phyloP scores from a whole-genome alignment of 2,797 vertebrate species.

The Podargus strigoides region DNA sequence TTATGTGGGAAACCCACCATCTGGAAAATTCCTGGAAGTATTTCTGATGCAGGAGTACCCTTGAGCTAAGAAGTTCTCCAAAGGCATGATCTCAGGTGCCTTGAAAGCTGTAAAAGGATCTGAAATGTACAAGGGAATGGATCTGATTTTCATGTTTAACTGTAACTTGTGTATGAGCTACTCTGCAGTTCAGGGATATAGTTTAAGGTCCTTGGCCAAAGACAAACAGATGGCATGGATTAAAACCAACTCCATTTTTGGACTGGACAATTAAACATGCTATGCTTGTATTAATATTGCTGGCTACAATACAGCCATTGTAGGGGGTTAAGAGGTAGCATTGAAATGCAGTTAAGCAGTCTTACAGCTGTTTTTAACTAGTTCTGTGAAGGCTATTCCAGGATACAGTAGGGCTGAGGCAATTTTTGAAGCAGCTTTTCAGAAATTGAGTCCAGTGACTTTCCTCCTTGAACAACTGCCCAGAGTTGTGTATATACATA shows the following conservation, averaged over 20 bases:
- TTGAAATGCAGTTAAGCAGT: neutral
- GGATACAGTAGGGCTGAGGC: neutral
- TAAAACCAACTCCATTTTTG: slow-evolving; percentile 19
- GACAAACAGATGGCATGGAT: slow-evolving; percentile 33
- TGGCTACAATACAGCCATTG: neutral
- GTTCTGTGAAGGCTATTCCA: neutral
- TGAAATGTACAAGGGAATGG: neutral
- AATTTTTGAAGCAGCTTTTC: neutral
- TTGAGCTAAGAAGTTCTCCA: neutral
- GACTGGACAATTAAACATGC: slow-evolving; percentile 11
- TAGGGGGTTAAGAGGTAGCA: neutral
- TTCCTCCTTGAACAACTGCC: neutral
- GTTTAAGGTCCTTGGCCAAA: neutral
- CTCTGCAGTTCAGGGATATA: neutral
- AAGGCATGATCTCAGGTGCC: neutral
- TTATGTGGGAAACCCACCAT: neutral
- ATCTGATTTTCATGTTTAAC: neutral
- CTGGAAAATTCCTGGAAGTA: neutral
- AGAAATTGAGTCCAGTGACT: neutral
- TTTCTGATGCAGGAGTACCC: neutral
- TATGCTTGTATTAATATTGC: neutral
- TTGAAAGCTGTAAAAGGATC: neutral
- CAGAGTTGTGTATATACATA: neutral
- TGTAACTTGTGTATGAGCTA: neutral
- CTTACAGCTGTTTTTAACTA: neutral